Evolutionary conservation across 2,113 vertebrate species (phyloP), one percentile per base, ranked within the genome.

Genomic region (Brachyistius frenatus): DNA sequence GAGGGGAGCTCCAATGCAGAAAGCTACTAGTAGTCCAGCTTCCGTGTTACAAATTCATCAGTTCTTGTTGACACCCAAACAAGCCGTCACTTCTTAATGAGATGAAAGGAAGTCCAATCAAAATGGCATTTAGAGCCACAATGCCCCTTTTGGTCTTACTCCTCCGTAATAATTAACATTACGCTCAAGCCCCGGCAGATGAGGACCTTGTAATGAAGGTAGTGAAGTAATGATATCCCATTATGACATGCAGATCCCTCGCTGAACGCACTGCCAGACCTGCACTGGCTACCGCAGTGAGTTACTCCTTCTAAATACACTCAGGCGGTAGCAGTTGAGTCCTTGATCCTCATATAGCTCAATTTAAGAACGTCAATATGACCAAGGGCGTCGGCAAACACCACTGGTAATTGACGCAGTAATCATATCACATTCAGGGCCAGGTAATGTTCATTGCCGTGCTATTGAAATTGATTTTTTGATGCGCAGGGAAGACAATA

Each of bases 171-270:
- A 93, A 93, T 93, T 93, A 94, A 91, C 83, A 92, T 91, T 89
- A 70, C 73, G 15, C 86, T 91, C 84, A 52, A 88, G 89, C 87
- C 84, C 56, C 56, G 39, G 79, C 75, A 90, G 91, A 94, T 94
- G 88, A 93, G 88, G 90, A 91, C 83, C 86, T 90, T 85, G 85
- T 94, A 92, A 94, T 93, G 90, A 94, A 89, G 90, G 76, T 86
- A 89, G 88, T 85, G 87, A 87, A 90, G 88, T 94, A 94, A 94
- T 94, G 92, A 94, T 93, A 90, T 90, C 92, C 90, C 89, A 94
- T 95, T 92, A 94, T 93, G 87, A 88, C 87, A 80, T 86, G 86
- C 82, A 86, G 88, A 92, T 94, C 90, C 91, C 92, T 89, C 33
- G 90, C 86, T 91, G 84, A 88, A 91, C 76, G 78, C 66, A 68